Evolutionary conservation across 1,140 invertebrate species (phyloP), one percentile per base, ranked within the genome.

Genomic region (Sitobion miscanthi): DNA sequence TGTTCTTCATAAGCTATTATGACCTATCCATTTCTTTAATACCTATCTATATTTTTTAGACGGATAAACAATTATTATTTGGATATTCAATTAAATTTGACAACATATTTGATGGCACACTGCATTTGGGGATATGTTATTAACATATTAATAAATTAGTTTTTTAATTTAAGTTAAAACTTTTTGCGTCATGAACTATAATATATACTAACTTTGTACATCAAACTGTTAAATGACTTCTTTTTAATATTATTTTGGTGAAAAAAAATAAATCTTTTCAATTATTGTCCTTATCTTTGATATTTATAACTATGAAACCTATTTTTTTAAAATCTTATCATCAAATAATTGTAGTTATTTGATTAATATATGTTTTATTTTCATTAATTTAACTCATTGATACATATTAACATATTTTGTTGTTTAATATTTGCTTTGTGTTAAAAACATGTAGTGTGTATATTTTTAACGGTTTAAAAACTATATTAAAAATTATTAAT

Each of bases 11-110:
- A n/a, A n/a, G n/a, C n/a, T n/a, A n/a, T n/a, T n/a, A n/a, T n/a
- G n/a, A n/a, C n/a, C n/a, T n/a, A n/a, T n/a, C n/a, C n/a, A n/a
- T n/a, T n/a, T n/a, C n/a, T n/a, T n/a, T n/a, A n/a, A n/a, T n/a
- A n/a, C n/a, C n/a, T n/a, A n/a, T n/a, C n/a, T n/a, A n/a, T n/a
- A n/a, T n/a, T n/a, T n/a, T n/a, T n/a, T n/a, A n/a, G n/a, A n/a
- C n/a, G n/a, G n/a, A n/a, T n/a, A 35, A 54, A 89, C n/a, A 52
- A 30, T 35, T 88, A 49, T 88, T n/a, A 49, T 88, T 88, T 88
- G 45, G 47, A 49, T 30, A 49, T 88, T 3, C 14, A 52, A 88
- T 49, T 88, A 35, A 20, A 86, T 35, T 52, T 88, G 30, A 49
- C 30, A 49, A 88, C 87, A 54, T 25, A 49, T n/a, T 88, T 88